phyloP scores from a whole-genome alignment of 1,140 invertebrate species.

The Drosophila nigrodunni region DNA sequence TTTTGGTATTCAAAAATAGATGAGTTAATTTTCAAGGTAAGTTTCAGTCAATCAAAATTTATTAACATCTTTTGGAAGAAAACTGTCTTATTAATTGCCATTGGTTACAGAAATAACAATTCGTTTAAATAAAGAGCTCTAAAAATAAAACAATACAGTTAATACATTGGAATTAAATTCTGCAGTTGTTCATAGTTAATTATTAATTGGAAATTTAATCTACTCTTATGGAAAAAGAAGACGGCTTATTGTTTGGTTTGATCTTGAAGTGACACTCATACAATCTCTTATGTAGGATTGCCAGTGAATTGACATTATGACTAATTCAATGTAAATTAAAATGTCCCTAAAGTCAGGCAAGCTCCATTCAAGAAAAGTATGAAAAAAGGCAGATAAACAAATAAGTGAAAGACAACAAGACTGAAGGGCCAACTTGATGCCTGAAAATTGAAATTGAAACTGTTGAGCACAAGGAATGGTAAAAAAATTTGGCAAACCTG shows the following conservation, averaged over 20 bases:
- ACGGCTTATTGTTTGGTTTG: not conserved
- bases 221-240: not conserved
- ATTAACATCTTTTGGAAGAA: not conserved
- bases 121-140: not conserved
- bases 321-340: conserved; percentile 76
- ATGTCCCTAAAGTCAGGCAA: conserved; percentile 60
- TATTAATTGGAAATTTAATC: no score
- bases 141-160: not conserved
- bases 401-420: conserved; percentile 37
- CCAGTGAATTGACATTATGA: conserved; percentile 41
- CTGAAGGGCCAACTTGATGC: conserved; percentile 70
- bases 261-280: conserved; percentile 29
- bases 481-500: conserved; percentile 46
- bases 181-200: not conserved
- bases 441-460: conserved; percentile 78
- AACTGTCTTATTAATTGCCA: not conserved
- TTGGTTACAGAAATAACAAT: no score
- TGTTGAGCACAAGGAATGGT: conserved; percentile 27
- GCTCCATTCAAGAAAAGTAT: conserved; percentile 38
- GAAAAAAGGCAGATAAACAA: conserved; percentile 31
- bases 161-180: not conserved
- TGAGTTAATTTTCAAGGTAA: not conserved
- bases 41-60: conserved; percentile 16
- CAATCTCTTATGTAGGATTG: conserved; percentile 30
- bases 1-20: not conserved